Evolutionary conservation across 2,888 invertebrate genomes (phyloP), one percentile per base, ranked within the genome.

Genomic region (Nowickia ferox): DNA sequence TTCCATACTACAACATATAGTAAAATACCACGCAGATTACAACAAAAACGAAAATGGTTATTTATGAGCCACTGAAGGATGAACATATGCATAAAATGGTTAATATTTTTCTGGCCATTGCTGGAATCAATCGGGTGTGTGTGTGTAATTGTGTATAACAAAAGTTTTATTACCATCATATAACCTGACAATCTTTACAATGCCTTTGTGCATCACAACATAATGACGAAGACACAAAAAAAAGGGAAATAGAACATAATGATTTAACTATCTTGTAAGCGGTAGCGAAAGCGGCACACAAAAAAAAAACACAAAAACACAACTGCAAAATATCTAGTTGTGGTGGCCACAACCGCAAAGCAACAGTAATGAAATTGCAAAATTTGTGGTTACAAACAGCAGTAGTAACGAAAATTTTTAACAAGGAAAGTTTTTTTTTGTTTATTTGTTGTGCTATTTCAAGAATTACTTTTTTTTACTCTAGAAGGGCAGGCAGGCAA

Each of bases 41-140:
- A 44, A 57, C 13, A 51, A 6, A 38, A 51, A 13, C 0, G 66
- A 42, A 59, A 84, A 72, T 51, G 53, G 57, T 79, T 83, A 86
- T 86, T 86, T 79, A 86, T 82, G 79, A 83, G 82, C 83, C 79
- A 86, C 86, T 76, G 83, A 79, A 86, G 83, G 38, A 86, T 76
- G 69, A 75, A 72, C 79, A 86, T 75, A 44, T 59, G 38, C 74
- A 72, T 79, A 59, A 72, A 81, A 66, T 72, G 53, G 71, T 13
- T 66, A 74, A 69, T 75, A 63, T 69, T 69, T 79, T 63, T 71
- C 17, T 53, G 53, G 46, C 44, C 44, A 66, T 17, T 42, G 51
- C 30, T 30, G 42, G 51, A 22, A 69, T 61, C 71, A 79, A 79
- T 53, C 61, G 53, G 71, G 30, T 51, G 76, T 68, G 40, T 68